Percentiles rank a stretch among this genome's conserved stretches.
Evolutionary conservation across 1,140 invertebrate genomes (phyloP).

Genomic region (Sarcophaga peregrina): DNA sequence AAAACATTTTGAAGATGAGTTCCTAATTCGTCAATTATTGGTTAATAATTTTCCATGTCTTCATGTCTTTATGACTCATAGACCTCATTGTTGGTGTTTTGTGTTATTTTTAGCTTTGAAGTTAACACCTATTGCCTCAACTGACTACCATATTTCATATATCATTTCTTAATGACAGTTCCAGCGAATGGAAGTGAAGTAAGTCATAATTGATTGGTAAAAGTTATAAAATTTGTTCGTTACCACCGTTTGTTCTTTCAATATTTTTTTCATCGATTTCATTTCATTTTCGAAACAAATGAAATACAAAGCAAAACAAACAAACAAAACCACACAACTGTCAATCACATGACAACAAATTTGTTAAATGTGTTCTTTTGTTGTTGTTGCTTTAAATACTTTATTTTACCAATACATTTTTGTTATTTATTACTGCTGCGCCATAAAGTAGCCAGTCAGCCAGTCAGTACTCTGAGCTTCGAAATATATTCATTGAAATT

Average conservation of each 20-base stretch:
- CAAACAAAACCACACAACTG: neutral
- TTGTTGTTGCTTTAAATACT: neutral
- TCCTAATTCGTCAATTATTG: neutral
- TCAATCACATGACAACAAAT: conserved; percentile 9
- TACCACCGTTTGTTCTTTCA: neutral
- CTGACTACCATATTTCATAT: no score
- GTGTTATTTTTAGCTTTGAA: no score
- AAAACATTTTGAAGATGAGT: neutral
- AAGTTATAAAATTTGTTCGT: neutral
- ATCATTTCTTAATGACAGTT: no score
- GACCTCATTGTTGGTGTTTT: neutral
- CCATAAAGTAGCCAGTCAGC: neutral
- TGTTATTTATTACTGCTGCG: neutral
- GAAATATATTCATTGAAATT: no score
- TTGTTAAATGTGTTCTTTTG: neutral
- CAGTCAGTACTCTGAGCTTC: no score
- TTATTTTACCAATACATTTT: neutral
- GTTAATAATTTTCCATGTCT: no score
- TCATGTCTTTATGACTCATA: conserved; percentile 5
- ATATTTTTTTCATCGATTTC: neutral
- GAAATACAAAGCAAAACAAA: neutral
- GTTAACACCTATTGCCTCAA: no score
- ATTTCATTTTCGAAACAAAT: neutral
- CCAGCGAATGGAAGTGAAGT: neutral
- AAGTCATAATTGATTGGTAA: conserved; percentile 25